Percentiles rank a stretch among this genome's conserved stretches.
phyloP scores from a whole-genome alignment of 2,888 invertebrate species.

The Drymonia ruficornis region DNA sequence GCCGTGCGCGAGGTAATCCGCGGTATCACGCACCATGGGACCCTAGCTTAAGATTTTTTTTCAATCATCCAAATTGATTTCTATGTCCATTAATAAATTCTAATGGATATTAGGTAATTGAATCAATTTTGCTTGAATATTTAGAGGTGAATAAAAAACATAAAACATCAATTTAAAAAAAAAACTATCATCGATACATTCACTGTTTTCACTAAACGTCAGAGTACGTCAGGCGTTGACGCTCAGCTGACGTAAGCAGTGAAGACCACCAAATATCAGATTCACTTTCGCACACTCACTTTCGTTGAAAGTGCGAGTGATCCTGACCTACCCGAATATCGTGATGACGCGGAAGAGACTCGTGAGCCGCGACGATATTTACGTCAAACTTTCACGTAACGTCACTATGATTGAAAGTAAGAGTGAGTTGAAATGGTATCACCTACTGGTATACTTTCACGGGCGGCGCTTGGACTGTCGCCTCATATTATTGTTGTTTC shows the following conservation, averaged over 20 bases:
- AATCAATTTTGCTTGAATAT: background rate
- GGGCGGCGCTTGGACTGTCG: background rate
- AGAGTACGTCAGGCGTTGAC: background rate
- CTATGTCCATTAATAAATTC: no score
- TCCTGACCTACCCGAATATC: conserved; percentile 52
- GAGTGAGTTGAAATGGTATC: conserved; percentile 39
- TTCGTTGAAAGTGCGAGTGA: conserved; percentile 65
- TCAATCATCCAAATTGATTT: no score
- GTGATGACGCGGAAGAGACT: conserved; percentile 23
- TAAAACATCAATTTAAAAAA: background rate
- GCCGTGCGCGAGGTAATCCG: no score
- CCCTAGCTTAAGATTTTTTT: no score
- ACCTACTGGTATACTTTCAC: conserved; percentile 49
- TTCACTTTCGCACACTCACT: conserved; percentile 57
- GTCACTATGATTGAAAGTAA: conserved; percentile 44
- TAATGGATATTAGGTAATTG: no score
- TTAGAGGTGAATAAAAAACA: no score
- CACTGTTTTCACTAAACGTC: background rate
- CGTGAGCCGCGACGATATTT: conserved; percentile 35
- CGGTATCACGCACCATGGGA: no score
- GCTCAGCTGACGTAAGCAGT: background rate
- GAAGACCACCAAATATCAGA: background rate
- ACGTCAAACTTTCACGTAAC: conserved; percentile 43
- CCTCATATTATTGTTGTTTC: background rate
- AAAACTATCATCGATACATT: background rate